phyloP scores from a whole-genome alignment of 2,888 invertebrate species.

The Lithophane socia region DNA sequence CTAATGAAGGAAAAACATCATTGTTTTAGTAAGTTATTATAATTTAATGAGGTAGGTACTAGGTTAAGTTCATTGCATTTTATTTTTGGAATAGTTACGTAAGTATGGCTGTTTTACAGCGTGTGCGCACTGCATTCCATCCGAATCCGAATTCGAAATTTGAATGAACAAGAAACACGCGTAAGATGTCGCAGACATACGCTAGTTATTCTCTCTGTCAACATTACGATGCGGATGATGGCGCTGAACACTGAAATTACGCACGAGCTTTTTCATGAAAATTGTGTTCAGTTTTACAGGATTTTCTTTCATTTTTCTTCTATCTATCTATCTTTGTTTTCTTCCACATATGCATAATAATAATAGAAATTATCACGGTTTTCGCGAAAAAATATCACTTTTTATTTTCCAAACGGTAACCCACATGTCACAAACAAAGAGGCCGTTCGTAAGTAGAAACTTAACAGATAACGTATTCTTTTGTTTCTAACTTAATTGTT shows the following conservation, averaged over 20 bases:
- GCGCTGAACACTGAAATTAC: neutral
- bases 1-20: constrained; percentile 14
- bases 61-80: neutral
- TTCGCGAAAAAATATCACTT: constrained; percentile 30
- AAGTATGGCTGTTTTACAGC: too few species aligned
- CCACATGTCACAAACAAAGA: constrained; percentile 36
- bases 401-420: constrained; percentile 51
- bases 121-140: neutral
- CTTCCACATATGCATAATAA: neutral
- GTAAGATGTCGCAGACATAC: too few species aligned
- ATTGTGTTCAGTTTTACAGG: neutral
- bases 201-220: too few species aligned
- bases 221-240: neutral
- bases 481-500: constrained; percentile 80
- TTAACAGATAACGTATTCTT: constrained; percentile 81
- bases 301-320: neutral
- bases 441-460: constrained; percentile 49
- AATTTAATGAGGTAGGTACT: constrained; percentile 3
- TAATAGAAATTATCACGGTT: neutral
- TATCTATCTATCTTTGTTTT: neutral
- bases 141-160: neutral
- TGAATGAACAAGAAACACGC: too few species aligned
- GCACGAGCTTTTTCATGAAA: neutral
- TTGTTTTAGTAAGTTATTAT: constrained; percentile 23
- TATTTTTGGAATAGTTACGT: neutral